Evolutionary conservation across 2,113 vertebrate species (phyloP).

Genomic region (Anhinga anhinga): DNA sequence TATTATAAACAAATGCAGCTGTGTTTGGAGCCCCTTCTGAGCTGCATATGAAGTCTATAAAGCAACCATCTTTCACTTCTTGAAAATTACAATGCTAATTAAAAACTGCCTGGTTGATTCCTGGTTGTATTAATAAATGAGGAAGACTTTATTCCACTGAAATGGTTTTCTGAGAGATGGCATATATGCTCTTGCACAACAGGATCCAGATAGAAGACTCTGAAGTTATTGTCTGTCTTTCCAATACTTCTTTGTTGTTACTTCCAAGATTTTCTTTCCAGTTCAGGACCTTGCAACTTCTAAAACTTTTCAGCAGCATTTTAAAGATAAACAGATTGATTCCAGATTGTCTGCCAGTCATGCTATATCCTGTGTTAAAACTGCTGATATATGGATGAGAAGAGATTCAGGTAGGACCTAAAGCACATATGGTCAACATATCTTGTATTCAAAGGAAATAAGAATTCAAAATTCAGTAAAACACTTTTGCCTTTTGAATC

Average conservation of each 20-base stretch:
- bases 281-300: slow-evolving; percentile 59
- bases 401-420: slow-evolving; percentile 54
- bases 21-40: slow-evolving; percentile 56
- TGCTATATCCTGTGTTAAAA: slow-evolving; percentile 56
- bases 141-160: slow-evolving; percentile 21
- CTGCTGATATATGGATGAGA: slow-evolving; percentile 40
- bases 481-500: slow-evolving; percentile 2
- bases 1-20: slow-evolving; percentile 11
- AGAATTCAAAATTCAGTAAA: neutral
- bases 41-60: slow-evolving; percentile 71
- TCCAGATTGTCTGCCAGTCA: slow-evolving; percentile 62
- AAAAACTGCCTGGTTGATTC: slow-evolving; percentile 24
- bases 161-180: slow-evolving; percentile 31
- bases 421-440: slow-evolving; percentile 57
- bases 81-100: slow-evolving; percentile 61
- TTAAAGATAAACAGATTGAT: slow-evolving; percentile 69
- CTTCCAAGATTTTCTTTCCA: slow-evolving; percentile 55
- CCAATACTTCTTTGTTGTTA: slow-evolving; percentile 62
- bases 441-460: slow-evolving; percentile 27
- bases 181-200: slow-evolving; percentile 4
- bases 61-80: slow-evolving; percentile 38
- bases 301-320: slow-evolving; percentile 62
- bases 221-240: slow-evolving; percentile 30
- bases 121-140: slow-evolving; percentile 49
- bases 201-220: slow-evolving; percentile 41